A percentile compares a stretch with the other conserved stretches of the same genome.
Conservation (phyloP, 2,888 invertebrate species). For the Cyrtodaria siliqua region DNA sequence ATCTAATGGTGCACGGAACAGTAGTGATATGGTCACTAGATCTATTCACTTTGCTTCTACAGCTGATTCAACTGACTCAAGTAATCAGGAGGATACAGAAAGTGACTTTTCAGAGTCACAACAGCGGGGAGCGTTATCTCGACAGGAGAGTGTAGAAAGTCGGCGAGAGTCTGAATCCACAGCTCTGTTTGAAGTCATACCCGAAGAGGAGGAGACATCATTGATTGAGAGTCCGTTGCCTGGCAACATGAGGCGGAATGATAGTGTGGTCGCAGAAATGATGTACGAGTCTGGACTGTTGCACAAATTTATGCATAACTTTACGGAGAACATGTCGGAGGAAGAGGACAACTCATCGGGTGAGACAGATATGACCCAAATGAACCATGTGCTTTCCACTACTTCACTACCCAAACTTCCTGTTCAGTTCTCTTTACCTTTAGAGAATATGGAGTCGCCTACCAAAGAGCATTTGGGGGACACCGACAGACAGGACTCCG, state of each 20-base stretch:
- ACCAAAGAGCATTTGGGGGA: not conserved
- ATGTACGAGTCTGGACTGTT: constrained; percentile 77
- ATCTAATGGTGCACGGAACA: constrained; percentile 6
- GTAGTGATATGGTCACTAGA: not conserved
- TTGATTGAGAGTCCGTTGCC: not conserved
- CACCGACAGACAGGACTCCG: too few species aligned
- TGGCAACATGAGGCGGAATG: constrained; percentile 62
- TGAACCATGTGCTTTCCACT: too few species aligned
- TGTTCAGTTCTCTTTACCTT: constrained; percentile 33
- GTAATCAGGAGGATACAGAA: too few species aligned
- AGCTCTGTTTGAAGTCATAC: constrained; percentile 35
- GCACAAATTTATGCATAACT: constrained; percentile 76
- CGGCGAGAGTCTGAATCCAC: constrained; percentile 17
- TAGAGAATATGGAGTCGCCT: too few species aligned
- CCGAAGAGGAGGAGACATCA: constrained; percentile 35
- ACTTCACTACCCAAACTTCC: constrained; percentile 7
- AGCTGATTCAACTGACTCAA: too few species aligned
- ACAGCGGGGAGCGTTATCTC: not conserved
- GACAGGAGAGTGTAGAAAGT: constrained; percentile 40
- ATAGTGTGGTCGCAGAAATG: constrained; percentile 78
- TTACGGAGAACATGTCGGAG: constrained; percentile 54
- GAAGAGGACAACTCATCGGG: constrained; percentile 55
- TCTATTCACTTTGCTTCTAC: constrained; percentile 11
- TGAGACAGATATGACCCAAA: constrained; percentile 11
- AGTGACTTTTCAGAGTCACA: too few species aligned